Base-by-base conservation (phyloP, 2,888 invertebrate species). In the Melipona bicolor region DNA sequence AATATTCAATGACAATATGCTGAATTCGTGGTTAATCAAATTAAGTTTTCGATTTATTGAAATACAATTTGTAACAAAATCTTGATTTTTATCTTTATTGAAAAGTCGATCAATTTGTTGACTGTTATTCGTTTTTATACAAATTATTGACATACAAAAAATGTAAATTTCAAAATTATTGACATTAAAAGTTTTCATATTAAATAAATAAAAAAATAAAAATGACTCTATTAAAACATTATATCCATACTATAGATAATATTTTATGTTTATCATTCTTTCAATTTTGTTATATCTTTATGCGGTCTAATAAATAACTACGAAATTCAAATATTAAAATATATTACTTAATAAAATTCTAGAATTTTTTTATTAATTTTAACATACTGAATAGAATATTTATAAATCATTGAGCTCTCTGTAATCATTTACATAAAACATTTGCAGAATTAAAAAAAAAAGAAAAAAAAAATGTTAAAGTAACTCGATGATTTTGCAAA, bases 251-350 rank as follows among this genome's bases (percentile, higher is more conserved):
- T 62, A 24, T 56, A 62, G 54, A 78, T 15, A 77, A 27, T 61
- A 62, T 19, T 80, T 69, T 32, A 59, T 52, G 67, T 32, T 43
- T 71, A 52, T 17, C 50, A 74, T 24, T 68, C 56, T 19, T 3
- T 36, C 9, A 36, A 36, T 36, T 36, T 36, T 36, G 32, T 64
- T 64, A 64, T 64, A 32, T 64, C 21, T 32, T 62, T 32, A 27
- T 0, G 13, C 11, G 62, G 32, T 5, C 21, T 72, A 49, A 36
- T 15, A 72, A 62, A 72, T 62, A 50, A 72, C 27, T 27, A 43
- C 4, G 13, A 59, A 52, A 56, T 82, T 82, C 71, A 70, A 69
- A 52, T 70, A 50, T 13, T 74, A 27, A 67, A 61, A 32, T 69
- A 54, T 56, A n/a, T 72, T 59, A 27, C 0, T 17, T 72, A 27